Evolutionary conservation across 2,797 vertebrate species (phyloP).

Genomic region (Xenopus petersii): DNA sequence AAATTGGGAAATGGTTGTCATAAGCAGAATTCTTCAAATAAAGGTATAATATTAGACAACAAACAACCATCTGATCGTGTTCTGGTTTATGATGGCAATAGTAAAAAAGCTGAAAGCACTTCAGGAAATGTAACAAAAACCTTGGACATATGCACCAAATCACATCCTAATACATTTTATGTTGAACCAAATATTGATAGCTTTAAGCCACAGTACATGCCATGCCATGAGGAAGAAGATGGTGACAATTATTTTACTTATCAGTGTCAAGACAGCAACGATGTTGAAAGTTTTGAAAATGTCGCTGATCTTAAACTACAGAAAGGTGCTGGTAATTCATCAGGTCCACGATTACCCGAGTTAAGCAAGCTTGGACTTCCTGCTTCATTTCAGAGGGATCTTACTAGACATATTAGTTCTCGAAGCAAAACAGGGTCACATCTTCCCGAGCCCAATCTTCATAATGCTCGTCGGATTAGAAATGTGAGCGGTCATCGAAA

Average conservation of each 20-base stretch:
- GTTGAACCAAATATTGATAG: slow-evolving; percentile 48
- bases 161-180: slow-evolving; percentile 31
- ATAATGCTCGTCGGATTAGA: slow-evolving; percentile 86
- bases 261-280: slow-evolving; percentile 58
- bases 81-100: slow-evolving; percentile 42
- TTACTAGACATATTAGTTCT: slow-evolving; percentile 84
- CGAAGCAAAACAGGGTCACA: slow-evolving; percentile 77
- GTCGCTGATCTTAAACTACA: slow-evolving; percentile 73
- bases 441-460: slow-evolving; percentile 90
- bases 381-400: slow-evolving; percentile 84
- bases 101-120: neutral
- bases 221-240: slow-evolving; percentile 41
- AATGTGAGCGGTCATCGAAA: slow-evolving; percentile 81
- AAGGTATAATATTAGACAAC: slow-evolving; percentile 35
- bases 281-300: slow-evolving; percentile 65
- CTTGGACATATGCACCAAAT: neutral
- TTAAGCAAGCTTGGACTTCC: slow-evolving; percentile 84
- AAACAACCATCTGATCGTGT: no score
- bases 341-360: slow-evolving; percentile 62
- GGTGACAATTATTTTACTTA: slow-evolving; percentile 39
- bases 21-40: slow-evolving; percentile 39
- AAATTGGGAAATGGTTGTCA: slow-evolving; percentile 5
- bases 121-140: slow-evolving; percentile 25
- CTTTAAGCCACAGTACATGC: slow-evolving; percentile 32
- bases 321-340: slow-evolving; percentile 61